phyloP scores from a whole-genome alignment of 1,140 invertebrate species.

The Drosophila busckii region DNA sequence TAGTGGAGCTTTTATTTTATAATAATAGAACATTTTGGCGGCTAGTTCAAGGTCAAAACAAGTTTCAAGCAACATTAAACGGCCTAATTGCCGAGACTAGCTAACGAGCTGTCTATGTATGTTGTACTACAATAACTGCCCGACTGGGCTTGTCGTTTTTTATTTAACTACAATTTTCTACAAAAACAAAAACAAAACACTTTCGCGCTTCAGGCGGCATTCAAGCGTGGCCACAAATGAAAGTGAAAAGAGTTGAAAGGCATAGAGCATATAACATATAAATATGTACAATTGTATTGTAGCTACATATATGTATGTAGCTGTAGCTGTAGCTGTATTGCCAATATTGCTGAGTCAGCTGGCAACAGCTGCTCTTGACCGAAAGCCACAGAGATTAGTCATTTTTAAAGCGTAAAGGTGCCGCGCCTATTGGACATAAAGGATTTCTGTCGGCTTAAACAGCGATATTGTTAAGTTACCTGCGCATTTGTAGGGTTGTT shows the following conservation, averaged over 20 bases:
- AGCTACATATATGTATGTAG: conserved; percentile 19
- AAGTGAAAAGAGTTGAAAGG: conserved; percentile 61
- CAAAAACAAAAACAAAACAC: conserved; percentile 40
- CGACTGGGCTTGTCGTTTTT: no score
- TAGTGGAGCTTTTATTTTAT: conserved; percentile 11
- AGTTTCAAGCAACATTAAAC: conserved; percentile 57
- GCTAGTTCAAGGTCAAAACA: conserved; percentile 49
- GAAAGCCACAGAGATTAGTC: conserved; percentile 34
- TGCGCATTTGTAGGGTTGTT: no score
- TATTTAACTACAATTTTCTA: no score
- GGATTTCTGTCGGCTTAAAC: neutral
- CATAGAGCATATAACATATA: conserved; percentile 36
- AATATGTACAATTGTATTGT: neutral
- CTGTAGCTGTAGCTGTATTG: conserved; percentile 9
- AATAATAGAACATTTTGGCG: conserved; percentile 28
- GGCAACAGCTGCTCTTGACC: conserved; percentile 39
- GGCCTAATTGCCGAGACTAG: conserved; percentile 43
- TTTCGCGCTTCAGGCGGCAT: conserved; percentile 42
- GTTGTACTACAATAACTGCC: no score
- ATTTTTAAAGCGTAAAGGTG: conserved; percentile 17
- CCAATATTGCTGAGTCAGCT: conserved; percentile 43
- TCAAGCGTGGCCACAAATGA: conserved; percentile 51
- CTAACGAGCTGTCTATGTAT: no score
- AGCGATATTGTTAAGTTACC: no score
- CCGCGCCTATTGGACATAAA: conserved; percentile 10